Conservation (phyloP, 2,113 vertebrate genomes). For the Corvus moneduloides region DNA sequence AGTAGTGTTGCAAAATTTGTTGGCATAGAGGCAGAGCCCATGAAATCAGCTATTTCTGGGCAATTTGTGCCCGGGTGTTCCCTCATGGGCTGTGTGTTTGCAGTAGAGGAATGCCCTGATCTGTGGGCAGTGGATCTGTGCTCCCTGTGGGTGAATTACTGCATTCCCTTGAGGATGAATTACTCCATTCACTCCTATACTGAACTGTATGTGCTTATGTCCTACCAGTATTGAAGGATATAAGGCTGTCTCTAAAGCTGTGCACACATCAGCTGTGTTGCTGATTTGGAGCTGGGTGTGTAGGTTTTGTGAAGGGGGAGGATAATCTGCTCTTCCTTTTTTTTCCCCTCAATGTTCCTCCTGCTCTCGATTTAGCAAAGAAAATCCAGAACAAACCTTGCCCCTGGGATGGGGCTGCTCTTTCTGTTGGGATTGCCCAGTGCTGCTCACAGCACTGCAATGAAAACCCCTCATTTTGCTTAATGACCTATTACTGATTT, state of each 20-base stretch:
- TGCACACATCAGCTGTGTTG: neutral
- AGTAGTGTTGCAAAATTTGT: neutral
- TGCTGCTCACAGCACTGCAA: neutral
- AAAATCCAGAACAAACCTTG: neutral
- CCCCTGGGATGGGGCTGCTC: neutral
- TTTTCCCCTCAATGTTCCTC: neutral
- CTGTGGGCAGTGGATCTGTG: neutral
- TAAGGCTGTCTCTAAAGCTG: neutral
- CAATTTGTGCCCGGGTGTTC: neutral
- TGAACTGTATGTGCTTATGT: neutral
- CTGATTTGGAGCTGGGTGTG: slow-evolving; percentile 2
- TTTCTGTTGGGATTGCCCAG: neutral
- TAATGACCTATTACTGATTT: neutral
- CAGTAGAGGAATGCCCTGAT: neutral
- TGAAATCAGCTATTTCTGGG: neutral
- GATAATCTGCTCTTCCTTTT: slow-evolving; percentile 29
- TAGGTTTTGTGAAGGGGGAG: slow-evolving; percentile 55
- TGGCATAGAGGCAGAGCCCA: neutral
- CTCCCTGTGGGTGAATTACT: neutral
- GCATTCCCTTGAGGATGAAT: neutral
- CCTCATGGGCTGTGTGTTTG: neutral
- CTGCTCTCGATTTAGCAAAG: neutral
- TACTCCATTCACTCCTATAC: neutral
- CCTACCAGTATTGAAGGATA: neutral
- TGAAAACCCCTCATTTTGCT: neutral